phyloP scores from a whole-genome alignment of 2,888 invertebrate species.

The Athetis lepigone region DNA sequence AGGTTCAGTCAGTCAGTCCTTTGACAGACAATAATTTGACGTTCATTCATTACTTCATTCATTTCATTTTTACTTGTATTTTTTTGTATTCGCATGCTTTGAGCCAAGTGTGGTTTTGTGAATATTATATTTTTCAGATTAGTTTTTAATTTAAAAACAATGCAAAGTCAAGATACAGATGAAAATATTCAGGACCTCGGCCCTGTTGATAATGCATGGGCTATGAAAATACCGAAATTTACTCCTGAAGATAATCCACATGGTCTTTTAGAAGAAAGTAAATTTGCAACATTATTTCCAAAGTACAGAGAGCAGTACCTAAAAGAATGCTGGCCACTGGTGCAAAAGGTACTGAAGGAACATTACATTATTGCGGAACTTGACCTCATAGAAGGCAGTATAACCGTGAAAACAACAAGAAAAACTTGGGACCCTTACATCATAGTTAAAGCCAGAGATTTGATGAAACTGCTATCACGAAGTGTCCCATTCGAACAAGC shows the following conservation, averaged over 20 bases:
- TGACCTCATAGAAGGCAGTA: constrained; percentile 98
- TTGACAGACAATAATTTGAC: too few relatives aligned
- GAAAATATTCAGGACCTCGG: constrained; percentile 81
- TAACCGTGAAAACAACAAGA: constrained; percentile 98
- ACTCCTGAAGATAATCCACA: constrained; percentile 96
- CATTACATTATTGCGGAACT: constrained; percentile 96
- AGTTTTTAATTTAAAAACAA: constrained; percentile 42
- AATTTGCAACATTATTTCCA: constrained; percentile 99
- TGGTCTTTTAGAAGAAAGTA: constrained; percentile 97
- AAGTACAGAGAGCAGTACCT: constrained; percentile 99
- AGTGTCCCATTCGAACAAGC: constrained; percentile 99
- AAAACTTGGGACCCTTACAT: constrained; percentile 99
- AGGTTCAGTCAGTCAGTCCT: too few relatives aligned
- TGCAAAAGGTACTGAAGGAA: constrained; percentile 95
- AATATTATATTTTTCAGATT: neutral
- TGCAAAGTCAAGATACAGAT: constrained; percentile 69
- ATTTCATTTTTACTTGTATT: too few relatives aligned
- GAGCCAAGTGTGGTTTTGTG: too few relatives aligned
- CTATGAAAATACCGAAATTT: constrained; percentile 96
- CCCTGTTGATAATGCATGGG: constrained; percentile 96
- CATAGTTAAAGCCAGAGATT: constrained; percentile 98
- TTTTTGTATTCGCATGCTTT: too few relatives aligned
- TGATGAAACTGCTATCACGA: constrained; percentile 98
- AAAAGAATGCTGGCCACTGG: constrained; percentile 98
- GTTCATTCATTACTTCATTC: too few relatives aligned